These are phyloP conservation scores for Liasis olivaceus DNA, from an alignment of 2,797 vertebrate species.

Conservation along the genomic window DNA sequence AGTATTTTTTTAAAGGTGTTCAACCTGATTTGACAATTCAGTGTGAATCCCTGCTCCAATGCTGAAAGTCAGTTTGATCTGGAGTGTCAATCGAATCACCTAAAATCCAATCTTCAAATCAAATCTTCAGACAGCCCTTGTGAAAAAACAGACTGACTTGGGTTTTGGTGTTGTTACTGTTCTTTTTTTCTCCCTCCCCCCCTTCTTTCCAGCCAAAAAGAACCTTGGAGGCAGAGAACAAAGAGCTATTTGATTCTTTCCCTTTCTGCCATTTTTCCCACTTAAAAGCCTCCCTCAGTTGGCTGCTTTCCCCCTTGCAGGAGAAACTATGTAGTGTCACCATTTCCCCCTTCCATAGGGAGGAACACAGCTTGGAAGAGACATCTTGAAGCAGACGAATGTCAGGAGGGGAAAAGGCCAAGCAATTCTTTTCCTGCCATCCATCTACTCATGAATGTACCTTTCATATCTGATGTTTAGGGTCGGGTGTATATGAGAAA, in stretches of 20 bases:
- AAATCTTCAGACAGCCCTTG: not conserved
- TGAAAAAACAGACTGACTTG: not conserved
- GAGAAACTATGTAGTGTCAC: not conserved
- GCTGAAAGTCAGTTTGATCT: not conserved
- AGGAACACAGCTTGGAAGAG: not conserved
- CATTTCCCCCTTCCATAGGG: not conserved
- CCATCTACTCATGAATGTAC: not conserved
- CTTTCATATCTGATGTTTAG: not conserved
- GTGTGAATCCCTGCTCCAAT: not conserved
- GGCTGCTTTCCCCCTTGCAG: not conserved
- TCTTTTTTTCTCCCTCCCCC: too few relatives aligned
- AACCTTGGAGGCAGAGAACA: not conserved
- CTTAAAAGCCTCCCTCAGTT: not conserved
- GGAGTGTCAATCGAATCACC: not conserved
- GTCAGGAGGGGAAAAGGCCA: not conserved
- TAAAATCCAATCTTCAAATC: not conserved
- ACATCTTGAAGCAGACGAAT: not conserved
- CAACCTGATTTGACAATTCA: not conserved
- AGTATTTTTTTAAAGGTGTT: not conserved
- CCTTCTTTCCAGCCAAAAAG: not conserved
- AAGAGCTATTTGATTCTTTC: not conserved
- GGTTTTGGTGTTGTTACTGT: not conserved
- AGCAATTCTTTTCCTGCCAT: not conserved
- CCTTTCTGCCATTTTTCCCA: constrained; percentile 1
- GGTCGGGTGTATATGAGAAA: not conserved